phyloP scores from a whole-genome alignment of 2,113 vertebrate genomes.

The Crocuta crocuta region DNA sequence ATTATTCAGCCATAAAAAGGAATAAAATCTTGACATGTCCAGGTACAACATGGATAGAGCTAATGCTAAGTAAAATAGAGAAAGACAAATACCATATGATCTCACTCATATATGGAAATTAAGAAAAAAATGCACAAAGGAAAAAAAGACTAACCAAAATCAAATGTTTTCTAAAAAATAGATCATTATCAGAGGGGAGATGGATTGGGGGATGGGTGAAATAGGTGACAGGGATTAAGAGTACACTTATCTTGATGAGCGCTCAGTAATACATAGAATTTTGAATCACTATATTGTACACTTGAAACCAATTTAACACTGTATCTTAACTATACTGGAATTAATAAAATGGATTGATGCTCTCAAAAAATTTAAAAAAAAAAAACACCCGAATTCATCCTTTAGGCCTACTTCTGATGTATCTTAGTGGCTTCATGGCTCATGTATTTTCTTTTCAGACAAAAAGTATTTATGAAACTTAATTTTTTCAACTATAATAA shows the following conservation, averaged over 20 bases:
- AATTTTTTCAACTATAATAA: background rate
- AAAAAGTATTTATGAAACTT: conserved; percentile 1
- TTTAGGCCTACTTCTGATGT: conserved; percentile 12
- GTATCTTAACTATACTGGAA: background rate
- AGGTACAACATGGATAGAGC: background rate
- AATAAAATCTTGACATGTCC: background rate
- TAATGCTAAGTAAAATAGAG: background rate
- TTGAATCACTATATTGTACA: background rate
- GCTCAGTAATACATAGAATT: background rate
- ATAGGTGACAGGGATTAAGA: background rate
- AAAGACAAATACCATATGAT: background rate
- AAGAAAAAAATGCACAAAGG: background rate
- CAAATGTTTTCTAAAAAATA: background rate
- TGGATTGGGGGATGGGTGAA: background rate
- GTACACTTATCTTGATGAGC: background rate
- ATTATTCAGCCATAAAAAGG: background rate
- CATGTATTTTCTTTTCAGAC: background rate
- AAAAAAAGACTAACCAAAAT: background rate
- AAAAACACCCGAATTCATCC: background rate
- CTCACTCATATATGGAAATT: background rate
- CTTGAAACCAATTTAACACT: background rate
- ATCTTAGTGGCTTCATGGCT: background rate
- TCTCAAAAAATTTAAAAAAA: background rate
- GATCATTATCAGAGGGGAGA: background rate
- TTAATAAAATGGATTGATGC: background rate